phyloP scores from a whole-genome alignment of 1,140 invertebrate genomes.

The Elymnias hypermnestra region DNA sequence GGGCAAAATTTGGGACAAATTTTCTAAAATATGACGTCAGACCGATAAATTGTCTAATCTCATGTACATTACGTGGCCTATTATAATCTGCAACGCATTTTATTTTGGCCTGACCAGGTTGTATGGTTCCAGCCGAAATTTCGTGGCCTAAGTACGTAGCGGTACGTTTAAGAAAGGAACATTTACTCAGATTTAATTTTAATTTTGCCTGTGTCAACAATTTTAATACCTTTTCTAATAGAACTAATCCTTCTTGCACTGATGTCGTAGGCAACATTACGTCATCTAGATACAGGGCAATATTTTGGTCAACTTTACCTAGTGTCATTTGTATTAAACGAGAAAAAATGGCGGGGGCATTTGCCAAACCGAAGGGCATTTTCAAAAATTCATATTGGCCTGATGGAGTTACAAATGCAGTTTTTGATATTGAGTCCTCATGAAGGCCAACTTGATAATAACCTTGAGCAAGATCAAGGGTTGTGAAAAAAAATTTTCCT shows the following conservation, averaged over 20 bases:
- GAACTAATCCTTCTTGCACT: not conserved
- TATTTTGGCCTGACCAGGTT: conserved; percentile 5
- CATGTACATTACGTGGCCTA: conserved; percentile 7
- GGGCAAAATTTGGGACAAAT: conserved; percentile 21
- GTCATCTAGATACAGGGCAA: conserved; percentile 8
- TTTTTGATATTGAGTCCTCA: conserved; percentile 11
- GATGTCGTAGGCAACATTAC: conserved; percentile 4
- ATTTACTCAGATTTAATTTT: conserved; percentile 15
- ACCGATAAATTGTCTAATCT: conserved; percentile 8
- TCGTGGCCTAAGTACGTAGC: conserved; percentile 13
- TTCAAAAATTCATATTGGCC: conserved; percentile 18
- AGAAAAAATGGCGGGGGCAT: conserved; percentile 12
- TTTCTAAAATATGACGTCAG: conserved; percentile 15
- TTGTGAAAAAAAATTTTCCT: conserved; percentile 28
- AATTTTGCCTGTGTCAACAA: conserved; percentile 5
- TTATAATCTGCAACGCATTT: not conserved
- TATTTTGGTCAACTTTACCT: not conserved
- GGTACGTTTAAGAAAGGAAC: conserved; percentile 11
- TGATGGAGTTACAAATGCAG: conserved; percentile 16
- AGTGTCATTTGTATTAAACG: not conserved
- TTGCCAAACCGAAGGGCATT: conserved; percentile 20
- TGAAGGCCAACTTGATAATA: conserved; percentile 31
- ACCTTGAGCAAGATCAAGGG: conserved; percentile 57
- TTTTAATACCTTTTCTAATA: conserved; percentile 6
- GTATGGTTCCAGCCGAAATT: conserved; percentile 3